A percentile compares a stretch with the other conserved stretches of the same genome.
Evolutionary conservation across 2,888 invertebrate genomes (phyloP).

Genomic region (Nesidiocoris tenuis): DNA sequence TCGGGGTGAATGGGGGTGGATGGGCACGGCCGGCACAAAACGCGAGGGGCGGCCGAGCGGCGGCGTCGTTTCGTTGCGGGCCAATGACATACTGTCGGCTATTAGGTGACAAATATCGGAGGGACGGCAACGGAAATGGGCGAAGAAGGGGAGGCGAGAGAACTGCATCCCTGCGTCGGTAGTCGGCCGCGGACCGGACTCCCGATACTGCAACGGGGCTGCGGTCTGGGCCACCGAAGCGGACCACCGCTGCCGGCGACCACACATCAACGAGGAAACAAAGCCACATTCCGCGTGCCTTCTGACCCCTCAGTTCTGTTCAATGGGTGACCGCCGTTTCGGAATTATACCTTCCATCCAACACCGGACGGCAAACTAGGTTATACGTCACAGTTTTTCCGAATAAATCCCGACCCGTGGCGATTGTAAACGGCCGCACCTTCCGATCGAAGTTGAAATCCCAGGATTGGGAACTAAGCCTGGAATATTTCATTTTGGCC

Average conservation of each 20-base stretch:
- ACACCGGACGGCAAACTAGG: conserved; percentile 5
- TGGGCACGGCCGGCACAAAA: too few relatives aligned
- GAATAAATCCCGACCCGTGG: neutral
- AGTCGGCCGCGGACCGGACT: too few relatives aligned
- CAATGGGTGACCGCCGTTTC: neutral
- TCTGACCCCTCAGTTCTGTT: neutral
- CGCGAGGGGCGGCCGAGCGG: neutral
- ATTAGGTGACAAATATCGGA: conserved; percentile 36
- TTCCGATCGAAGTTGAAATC: neutral
- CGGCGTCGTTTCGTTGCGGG: conserved; percentile 25
- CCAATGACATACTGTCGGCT: conserved; percentile 31
- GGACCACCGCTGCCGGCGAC: neutral
- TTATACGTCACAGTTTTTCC: conserved; percentile 26
- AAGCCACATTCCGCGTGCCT: conserved; percentile 21
- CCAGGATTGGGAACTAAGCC: too few relatives aligned
- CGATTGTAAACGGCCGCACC: neutral
- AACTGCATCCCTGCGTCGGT: conserved; percentile 16
- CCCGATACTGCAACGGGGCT: conserved; percentile 31
- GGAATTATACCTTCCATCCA: conserved; percentile 15
- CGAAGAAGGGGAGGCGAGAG: neutral
- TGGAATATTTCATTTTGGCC: too few relatives aligned
- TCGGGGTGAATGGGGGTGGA: too few relatives aligned
- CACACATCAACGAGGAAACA: conserved; percentile 29
- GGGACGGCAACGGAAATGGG: neutral
- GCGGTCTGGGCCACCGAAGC: neutral